phyloP scores from a whole-genome alignment of 2,888 invertebrate species.

The Callinectes sapidus region DNA sequence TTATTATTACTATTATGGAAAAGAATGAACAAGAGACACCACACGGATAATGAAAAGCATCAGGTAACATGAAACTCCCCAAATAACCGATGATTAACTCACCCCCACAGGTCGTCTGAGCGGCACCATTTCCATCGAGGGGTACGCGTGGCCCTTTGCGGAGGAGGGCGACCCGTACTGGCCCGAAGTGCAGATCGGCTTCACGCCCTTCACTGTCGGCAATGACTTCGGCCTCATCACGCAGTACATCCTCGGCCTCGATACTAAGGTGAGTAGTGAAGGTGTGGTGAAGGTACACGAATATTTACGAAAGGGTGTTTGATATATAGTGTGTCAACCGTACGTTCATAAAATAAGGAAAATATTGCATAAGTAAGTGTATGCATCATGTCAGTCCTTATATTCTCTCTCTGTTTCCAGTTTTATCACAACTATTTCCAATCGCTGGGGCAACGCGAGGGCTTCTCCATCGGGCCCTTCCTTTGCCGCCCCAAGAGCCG shows the following conservation, averaged over 20 bases:
- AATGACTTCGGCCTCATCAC: slow-evolving; percentile 51
- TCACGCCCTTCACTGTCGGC: slow-evolving; percentile 47
- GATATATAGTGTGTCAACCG: background rate
- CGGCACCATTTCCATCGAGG: slow-evolving; percentile 90
- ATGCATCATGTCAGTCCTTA: background rate
- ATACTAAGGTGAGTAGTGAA: background rate
- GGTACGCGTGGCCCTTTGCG: slow-evolving; percentile 90
- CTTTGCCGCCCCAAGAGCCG: slow-evolving; percentile 75
- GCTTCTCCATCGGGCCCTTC: slow-evolving; percentile 47
- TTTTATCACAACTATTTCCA: slow-evolving; percentile 38
- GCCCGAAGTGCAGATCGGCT: slow-evolving; percentile 62
- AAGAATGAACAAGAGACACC: too few species aligned
- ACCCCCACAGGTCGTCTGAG: slow-evolving; percentile 85
- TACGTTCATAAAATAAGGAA: background rate
- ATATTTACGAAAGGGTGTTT: background rate
- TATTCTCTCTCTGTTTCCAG: background rate
- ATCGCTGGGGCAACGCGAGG: slow-evolving; percentile 8
- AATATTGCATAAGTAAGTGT: background rate
- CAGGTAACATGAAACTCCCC: too few species aligned
- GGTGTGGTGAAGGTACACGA: too few species aligned
- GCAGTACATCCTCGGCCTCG: slow-evolving; percentile 8
- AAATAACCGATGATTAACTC: background rate
- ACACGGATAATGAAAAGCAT: too few species aligned
- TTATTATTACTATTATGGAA: too few species aligned
- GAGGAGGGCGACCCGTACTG: slow-evolving; percentile 85